These are phyloP conservation scores for Oreortyx pictus DNA, from an alignment of 2,797 vertebrate species.

Conservation along the genomic window DNA sequence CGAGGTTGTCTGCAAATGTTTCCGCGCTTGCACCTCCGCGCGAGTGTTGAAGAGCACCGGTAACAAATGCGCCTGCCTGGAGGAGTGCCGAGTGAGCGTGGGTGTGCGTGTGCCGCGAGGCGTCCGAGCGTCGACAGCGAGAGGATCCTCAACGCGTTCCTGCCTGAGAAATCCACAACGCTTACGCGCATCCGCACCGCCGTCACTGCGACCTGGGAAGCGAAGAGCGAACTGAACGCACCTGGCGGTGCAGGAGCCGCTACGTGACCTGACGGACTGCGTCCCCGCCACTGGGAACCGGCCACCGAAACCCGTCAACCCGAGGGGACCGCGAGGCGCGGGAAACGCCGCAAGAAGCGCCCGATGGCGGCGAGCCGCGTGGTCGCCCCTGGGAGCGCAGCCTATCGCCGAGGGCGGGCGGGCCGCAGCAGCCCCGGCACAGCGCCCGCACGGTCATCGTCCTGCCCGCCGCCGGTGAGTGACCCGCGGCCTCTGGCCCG, in stretches of 20 bases:
- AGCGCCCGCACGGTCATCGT: neutral
- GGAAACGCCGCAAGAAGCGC: neutral
- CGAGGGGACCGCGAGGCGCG: neutral
- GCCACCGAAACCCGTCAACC: neutral
- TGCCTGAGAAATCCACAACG: neutral
- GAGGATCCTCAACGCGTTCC: neutral
- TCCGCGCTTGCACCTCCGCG: neutral
- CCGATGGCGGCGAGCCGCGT: neutral
- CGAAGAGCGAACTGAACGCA: neutral
- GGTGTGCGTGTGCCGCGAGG: neutral
- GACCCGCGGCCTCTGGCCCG: neutral
- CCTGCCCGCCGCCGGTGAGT: conserved; percentile 43
- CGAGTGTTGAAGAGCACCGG: neutral
- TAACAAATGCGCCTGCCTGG: neutral
- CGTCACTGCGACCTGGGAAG: neutral
- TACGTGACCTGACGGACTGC: neutral
- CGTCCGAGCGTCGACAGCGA: too few relatives aligned
- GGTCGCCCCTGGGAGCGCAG: neutral
- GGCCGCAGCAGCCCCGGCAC: neutral
- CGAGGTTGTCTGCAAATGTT: neutral
- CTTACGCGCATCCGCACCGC: neutral
- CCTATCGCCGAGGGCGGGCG: neutral
- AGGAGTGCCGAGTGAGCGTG: neutral
- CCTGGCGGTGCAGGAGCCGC: neutral
- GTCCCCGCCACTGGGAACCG: neutral